Conservation (phyloP, 2,888 invertebrate species). For the Drosophila longiperda region DNA sequence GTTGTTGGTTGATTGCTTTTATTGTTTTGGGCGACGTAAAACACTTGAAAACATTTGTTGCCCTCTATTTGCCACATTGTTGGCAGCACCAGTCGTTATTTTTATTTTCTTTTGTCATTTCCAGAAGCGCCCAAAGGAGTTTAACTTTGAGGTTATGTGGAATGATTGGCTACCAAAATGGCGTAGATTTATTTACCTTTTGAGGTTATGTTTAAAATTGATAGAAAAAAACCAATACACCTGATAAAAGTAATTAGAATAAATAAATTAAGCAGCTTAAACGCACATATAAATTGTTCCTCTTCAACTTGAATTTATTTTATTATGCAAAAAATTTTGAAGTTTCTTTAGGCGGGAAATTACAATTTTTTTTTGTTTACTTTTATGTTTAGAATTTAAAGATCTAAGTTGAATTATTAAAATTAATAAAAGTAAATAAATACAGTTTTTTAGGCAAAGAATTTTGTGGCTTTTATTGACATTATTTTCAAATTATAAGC, state of each 20-base stretch:
- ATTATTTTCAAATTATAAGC: conserved; percentile 3
- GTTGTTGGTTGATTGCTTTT: conserved; percentile 21
- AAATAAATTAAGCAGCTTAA: too few relatives aligned
- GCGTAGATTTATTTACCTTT: neutral
- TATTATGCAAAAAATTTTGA: conserved; percentile 41
- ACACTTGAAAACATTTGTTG: conserved; percentile 39
- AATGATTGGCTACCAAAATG: neutral
- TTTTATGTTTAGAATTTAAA: too few relatives aligned
- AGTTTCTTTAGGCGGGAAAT: conserved; percentile 33
- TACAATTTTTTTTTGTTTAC: conserved; percentile 9
- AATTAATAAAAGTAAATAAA: too few relatives aligned
- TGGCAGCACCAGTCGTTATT: conserved; percentile 8
- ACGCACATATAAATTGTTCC: neutral
- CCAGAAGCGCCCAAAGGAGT: conserved; percentile 11
- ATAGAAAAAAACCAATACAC: too few relatives aligned
- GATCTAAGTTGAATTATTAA: too few relatives aligned
- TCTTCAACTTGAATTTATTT: neutral
- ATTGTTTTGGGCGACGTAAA: conserved; percentile 26
- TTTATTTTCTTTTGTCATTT: conserved; percentile 18
- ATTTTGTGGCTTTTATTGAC: too few relatives aligned
- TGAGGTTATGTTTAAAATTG: neutral
- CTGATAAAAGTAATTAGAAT: neutral
- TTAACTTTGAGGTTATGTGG: conserved; percentile 3
- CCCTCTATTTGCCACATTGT: conserved; percentile 45
- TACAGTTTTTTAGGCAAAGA: too few relatives aligned